phyloP scores from a whole-genome alignment of 2,113 vertebrate species.

The Gallinago media region DNA sequence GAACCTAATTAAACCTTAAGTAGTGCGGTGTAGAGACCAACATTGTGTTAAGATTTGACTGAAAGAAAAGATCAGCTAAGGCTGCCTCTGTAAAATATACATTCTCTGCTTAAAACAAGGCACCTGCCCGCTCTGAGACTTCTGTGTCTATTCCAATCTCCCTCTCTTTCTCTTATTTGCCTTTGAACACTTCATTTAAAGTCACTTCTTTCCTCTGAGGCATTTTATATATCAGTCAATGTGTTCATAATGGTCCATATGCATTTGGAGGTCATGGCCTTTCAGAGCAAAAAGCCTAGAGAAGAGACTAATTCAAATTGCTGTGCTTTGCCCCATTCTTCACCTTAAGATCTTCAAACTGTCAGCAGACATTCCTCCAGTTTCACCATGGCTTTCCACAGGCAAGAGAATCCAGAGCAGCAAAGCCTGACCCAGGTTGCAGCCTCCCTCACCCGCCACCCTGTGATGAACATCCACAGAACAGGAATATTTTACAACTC shows the following conservation, averaged over 20 bases:
- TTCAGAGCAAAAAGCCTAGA: neutral
- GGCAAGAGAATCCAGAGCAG: neutral
- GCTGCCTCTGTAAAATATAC: neutral
- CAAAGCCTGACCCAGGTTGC: neutral
- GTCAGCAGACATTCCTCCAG: neutral
- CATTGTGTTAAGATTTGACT: neutral
- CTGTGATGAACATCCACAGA: neutral
- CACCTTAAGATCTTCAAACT: neutral
- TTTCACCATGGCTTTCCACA: neutral
- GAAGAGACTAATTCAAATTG: neutral
- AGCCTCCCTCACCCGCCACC: neutral
- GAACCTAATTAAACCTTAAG: slow-evolving; percentile 38
- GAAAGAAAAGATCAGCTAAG: neutral
- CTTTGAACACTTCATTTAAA: neutral
- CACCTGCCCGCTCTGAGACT: neutral
- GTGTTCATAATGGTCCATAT: neutral
- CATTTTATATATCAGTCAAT: neutral
- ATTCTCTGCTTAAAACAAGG: neutral
- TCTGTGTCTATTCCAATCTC: neutral
- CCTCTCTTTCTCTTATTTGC: neutral
- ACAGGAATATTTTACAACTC: neutral
- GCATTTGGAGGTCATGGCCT: neutral
- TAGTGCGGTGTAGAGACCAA: neutral
- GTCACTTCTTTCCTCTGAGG: neutral
- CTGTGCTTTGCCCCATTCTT: neutral